These are phyloP conservation scores for Pomatostomus ruficeps DNA, from an alignment of 2,113 vertebrate genomes.

Conservation along the genomic window DNA sequence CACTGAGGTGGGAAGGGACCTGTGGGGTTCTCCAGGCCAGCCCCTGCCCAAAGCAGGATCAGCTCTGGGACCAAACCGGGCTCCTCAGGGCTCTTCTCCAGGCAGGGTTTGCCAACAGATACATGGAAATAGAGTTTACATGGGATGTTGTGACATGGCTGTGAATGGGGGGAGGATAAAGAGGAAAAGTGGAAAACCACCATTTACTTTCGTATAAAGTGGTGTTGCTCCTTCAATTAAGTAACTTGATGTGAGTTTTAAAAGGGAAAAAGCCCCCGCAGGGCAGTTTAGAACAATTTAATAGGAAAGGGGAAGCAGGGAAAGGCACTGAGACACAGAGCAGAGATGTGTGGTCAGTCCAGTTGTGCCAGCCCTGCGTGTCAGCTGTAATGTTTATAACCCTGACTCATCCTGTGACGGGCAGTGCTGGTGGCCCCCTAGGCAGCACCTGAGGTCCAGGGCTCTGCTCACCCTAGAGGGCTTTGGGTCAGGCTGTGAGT, in stretches of 20 bases:
- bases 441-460: not conserved
- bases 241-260: not conserved
- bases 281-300: not conserved
- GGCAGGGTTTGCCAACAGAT: too few species aligned
- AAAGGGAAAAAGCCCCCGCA: not conserved
- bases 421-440: not conserved
- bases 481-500: not conserved
- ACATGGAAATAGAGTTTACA: fast-evolving
- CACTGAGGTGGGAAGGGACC: fast-evolving
- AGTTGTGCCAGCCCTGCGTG: not conserved
- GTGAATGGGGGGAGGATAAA: not conserved
- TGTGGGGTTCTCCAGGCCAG: not conserved
- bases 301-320: not conserved
- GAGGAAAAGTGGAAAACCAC: not conserved
- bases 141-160: not conserved
- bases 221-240: not conserved
- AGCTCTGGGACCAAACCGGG: not conserved
- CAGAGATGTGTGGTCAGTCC: not conserved
- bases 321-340: not conserved
- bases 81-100: not conserved
- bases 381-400: not conserved
- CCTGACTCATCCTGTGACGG: not conserved
- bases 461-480: not conserved
- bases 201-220: not conserved
- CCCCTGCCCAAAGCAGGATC: not conserved